Evolutionary conservation across 2,888 invertebrate species (phyloP), one percentile per base, ranked within the genome.

Genomic region (Salticus scenicus): DNA sequence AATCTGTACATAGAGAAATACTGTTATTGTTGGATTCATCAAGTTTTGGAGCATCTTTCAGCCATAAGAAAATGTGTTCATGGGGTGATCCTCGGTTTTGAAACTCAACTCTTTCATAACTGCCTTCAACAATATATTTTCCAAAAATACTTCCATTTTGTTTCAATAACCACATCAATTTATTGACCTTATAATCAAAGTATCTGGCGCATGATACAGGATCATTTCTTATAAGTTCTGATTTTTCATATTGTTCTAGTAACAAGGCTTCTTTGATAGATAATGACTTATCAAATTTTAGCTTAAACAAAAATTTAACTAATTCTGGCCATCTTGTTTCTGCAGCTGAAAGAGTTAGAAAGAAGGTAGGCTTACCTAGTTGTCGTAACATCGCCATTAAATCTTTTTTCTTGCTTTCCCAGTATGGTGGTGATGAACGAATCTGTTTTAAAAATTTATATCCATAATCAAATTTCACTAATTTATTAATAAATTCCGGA

Each of bases 51-150:
- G 33, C 67, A 30, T 33, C 67, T 67, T 30, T 67, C 7, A 31
- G n/a, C 31, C 30, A 67, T 8, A 33, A 33, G 20, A 67, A 67
- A 17, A 67, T 67, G 20, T 31, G 67, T n/a, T 67, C 33, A 20
- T 64, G 64, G 7, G 28, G 28, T 8, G 10, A 30, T 24, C 28
- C 64, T 10, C 28, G 64, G 14, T 20, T 24, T 67, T 67, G 33
- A 67, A 67, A 67, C 14, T 67, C 67, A n/a, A 67, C 67, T 20
- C 67, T n/a, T 67, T 67, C 31, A 31, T 67, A 67, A 31, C 1
- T 31, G n/a, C 31, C 67, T 20, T 31, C 33, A 8, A 67, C 67
- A 27, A 67, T 31, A 67, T 67, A 31, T 31, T 67, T 24, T 5
- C 0, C 31, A 63, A 67, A 67, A 1, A 31, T 14, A 31, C 31